Conservation (phyloP, 2,888 invertebrate species). For the Odontocerum albicorne region DNA sequence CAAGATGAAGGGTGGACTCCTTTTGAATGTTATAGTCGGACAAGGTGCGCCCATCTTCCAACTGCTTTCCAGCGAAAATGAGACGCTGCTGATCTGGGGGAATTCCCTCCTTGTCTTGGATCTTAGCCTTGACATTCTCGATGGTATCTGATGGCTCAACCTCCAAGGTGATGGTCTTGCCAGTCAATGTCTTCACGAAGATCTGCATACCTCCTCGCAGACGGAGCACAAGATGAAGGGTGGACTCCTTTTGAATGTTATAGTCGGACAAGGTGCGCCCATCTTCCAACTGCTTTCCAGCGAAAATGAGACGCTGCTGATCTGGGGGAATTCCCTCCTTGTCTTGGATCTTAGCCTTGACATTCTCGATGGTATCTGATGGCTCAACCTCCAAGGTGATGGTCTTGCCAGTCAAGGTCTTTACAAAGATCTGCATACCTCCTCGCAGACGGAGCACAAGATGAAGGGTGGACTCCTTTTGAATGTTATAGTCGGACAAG, state of each 20-base stretch:
- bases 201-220: conserved; percentile 69
- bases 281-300: conserved; percentile 60
- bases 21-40: conserved; percentile 5
- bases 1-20: conserved; percentile 56
- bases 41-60: conserved; percentile 76
- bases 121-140: conserved; percentile 63
- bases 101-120: conserved; percentile 58
- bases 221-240: conserved; percentile 55
- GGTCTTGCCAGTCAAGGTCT: conserved; percentile 60
- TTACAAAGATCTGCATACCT: conserved; percentile 73
- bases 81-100: conserved; percentile 85
- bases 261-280: conserved; percentile 60
- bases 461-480: conserved; percentile 91
- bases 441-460: conserved; percentile 87
- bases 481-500: conserved; percentile 91
- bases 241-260: conserved; percentile 61
- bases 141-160: conserved; percentile 63
- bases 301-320: conserved; percentile 59
- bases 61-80: conserved; percentile 93
- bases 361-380: conserved; percentile 61
- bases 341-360: conserved; percentile 56
- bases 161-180: conserved; percentile 61
- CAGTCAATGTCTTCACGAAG: conserved; percentile 59
- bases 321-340: conserved; percentile 59
- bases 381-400: conserved; percentile 59